phyloP scores from a whole-genome alignment of 2,113 vertebrate species.

The Fregetta grallaria region DNA sequence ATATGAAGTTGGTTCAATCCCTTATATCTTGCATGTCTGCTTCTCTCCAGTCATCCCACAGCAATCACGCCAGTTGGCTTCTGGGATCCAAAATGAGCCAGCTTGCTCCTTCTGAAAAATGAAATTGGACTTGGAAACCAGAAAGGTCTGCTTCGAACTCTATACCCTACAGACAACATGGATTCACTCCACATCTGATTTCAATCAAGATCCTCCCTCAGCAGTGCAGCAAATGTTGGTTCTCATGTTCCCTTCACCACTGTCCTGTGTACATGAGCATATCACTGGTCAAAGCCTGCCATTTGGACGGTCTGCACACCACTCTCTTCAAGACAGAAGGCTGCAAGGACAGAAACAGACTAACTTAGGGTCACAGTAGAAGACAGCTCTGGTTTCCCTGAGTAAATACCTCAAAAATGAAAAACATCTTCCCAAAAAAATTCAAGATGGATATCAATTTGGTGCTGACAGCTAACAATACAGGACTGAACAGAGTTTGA shows the following conservation, averaged over 20 bases:
- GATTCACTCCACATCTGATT: not conserved
- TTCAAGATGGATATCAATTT: not conserved
- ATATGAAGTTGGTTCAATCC: not conserved
- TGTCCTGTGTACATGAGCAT: fast-evolving
- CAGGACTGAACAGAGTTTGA: not conserved
- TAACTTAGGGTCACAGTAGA: not conserved
- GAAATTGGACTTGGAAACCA: not conserved
- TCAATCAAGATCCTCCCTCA: not conserved
- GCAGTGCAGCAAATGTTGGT: not conserved
- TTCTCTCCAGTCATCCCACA: not conserved
- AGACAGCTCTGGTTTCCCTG: not conserved
- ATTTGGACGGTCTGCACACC: not conserved
- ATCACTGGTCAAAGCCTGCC: not conserved
- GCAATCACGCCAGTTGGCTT: not conserved
- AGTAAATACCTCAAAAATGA: not conserved
- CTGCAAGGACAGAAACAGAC: not conserved
- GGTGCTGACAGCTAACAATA: not conserved
- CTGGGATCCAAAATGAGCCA: not conserved
- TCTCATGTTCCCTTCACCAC: fast-evolving
- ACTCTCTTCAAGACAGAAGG: not conserved
- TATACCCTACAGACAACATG: not conserved
- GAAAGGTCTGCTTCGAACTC: not conserved
- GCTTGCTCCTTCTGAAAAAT: not conserved
- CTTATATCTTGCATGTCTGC: not conserved
- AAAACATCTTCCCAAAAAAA: not conserved